Evolutionary conservation across 2,797 vertebrate species (phyloP), one percentile per base, ranked within the genome.

Genomic region (Xiphorhynchus erythropygius): DNA sequence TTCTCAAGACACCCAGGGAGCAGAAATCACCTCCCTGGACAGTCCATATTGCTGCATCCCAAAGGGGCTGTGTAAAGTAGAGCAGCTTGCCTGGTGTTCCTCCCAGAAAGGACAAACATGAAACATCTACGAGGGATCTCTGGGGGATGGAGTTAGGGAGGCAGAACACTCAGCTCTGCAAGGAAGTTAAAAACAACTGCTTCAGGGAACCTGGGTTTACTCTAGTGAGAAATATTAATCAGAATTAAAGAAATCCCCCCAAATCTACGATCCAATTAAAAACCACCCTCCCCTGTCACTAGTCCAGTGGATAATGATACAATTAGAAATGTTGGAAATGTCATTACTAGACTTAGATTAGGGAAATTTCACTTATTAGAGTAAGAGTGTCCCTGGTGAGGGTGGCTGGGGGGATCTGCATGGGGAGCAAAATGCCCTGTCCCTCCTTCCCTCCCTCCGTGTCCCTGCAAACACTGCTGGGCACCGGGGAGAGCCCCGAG

Each of bases 301-400:
- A 62, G 25, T 56, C 60, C 64, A 81, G 84, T 60, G 77, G 41
- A 60, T 84, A 88, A 86, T 89, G 91, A 85, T 47, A 39, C 19
- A 83, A 91, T 74, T 80, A 96, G 47, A 89, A 87, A 65, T 49
- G 39, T 39, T 70, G 70, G 37, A 87, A 95, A 76, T 74, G 57
- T n/a, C 13, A 11, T 94, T 77, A 83, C 70, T 90, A 65, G 76
- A 81, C 89, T 60, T 69, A 88, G 74, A 90, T 27, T 19, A 85
- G 52, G 56, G 87, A 91, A 64, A 94, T 47, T 70, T 39, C 35
- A 65, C 30, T 32, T 49, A 84, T 75, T 53, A 81, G 79, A 80
- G 33, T 47, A 37, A 57, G 32, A 42, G 37, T 57, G 35, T 81
- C 65, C 41, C 77, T 50, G 55, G 47, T 55, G 52, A 32, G 3